Base-by-base conservation (phyloP, 2,888 invertebrate species). In the Abrostola tripartita region DNA sequence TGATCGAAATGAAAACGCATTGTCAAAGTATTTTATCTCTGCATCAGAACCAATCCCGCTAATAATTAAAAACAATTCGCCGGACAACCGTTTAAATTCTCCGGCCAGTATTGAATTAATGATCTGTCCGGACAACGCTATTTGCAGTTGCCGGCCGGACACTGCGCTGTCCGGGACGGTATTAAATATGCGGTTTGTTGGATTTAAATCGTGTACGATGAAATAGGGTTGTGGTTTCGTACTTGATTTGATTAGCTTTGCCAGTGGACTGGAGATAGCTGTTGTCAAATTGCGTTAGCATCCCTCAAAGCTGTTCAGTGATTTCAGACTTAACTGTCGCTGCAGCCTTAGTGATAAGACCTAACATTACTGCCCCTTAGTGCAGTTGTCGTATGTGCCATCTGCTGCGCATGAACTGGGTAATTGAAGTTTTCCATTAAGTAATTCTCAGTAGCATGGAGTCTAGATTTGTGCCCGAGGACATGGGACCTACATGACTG, bases 131-230 rank as follows among this genome's bases (percentile, higher is more conserved):
- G 54, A 44, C 54, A 66, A 49, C 41, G 57, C 40, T 56, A 65
- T 76, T 76, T 71, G 58, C 55, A 41, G 58, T 52, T 11, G 53
- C 72, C 61, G 52, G 42, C 11, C 41, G 44, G 42, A 38, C 2
- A 44, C 12, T n/a, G 37, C 54, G 44, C 49, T 37, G 38, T 24
- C 49, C 63, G 40, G 50, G 42, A 14, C 24, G 7, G 52, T 63
- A 68, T 68, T 76, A 65, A 74, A 78, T 63, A 65, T 71, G 78
- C 52, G 68, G 78, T 65, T 63, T 52, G 58, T 65, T 47, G 52
- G 63, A 76, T 63, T 71, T 76, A 68, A 66, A 74, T 64, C 6
- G 52, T 44, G 24, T 51, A 40, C 8, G 35, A 2, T 51, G 38
- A 36, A 52, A 41, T 49, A 47, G 52, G 55, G 63, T 37, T 58